Conservation (phyloP, 2,888 invertebrate species). For the Serripes groenlandicus region DNA sequence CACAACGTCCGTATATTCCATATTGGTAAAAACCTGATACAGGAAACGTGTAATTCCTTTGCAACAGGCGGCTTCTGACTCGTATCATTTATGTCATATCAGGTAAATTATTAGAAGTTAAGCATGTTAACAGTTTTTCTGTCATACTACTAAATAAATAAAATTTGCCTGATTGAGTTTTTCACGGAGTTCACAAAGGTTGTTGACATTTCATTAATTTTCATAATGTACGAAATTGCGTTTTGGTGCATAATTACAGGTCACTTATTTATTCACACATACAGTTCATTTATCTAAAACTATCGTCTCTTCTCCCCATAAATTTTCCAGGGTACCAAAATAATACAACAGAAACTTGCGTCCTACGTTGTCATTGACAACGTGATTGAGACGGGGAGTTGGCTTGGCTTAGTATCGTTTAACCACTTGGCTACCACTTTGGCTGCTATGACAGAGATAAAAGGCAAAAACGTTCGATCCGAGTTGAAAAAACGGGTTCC, state of each 20-base stretch:
- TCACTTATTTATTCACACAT: background rate
- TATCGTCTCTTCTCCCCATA: background rate
- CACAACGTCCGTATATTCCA: no score
- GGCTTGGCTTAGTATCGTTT: background rate
- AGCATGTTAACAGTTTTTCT: no score
- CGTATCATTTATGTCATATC: no score
- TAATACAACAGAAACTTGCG: background rate
- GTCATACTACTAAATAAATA: no score
- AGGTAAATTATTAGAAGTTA: no score
- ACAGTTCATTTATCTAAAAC: background rate
- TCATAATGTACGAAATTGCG: background rate
- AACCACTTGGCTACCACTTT: background rate
- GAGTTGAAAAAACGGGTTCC: background rate
- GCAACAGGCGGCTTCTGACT: no score
- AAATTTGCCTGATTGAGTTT: no score
- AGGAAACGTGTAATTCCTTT: no score
- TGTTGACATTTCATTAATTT: background rate
- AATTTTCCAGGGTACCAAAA: background rate
- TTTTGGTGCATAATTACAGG: background rate
- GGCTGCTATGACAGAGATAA: background rate
- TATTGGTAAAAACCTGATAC: no score
- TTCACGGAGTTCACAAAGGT: no score
- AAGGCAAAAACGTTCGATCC: background rate
- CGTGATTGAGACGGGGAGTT: background rate
- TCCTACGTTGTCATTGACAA: background rate